Evolutionary conservation across 2,113 vertebrate genomes (phyloP).

Genomic region (Apteryx mantelli): DNA sequence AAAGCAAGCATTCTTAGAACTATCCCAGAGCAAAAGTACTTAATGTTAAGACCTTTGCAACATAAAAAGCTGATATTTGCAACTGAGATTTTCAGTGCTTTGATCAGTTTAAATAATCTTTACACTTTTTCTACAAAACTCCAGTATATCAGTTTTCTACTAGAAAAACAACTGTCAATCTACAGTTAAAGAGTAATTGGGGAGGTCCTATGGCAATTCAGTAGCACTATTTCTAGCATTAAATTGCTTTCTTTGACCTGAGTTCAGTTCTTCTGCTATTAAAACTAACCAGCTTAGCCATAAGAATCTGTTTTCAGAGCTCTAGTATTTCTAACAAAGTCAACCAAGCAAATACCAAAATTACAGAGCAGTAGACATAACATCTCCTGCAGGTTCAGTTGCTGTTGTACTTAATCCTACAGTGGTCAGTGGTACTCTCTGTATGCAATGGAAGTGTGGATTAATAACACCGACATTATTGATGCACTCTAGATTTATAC

Average conservation of each 20-base stretch:
- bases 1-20: background rate
- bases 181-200: background rate
- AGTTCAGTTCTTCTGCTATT: background rate
- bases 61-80: background rate
- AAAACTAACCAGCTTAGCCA: background rate
- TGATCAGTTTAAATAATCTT: background rate
- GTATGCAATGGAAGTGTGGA: background rate
- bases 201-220: background rate
- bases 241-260: background rate
- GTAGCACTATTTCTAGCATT: background rate
- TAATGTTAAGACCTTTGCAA: background rate
- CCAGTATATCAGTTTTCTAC: background rate
- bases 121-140: background rate
- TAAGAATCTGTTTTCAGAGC: background rate
- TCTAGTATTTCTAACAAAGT: background rate
- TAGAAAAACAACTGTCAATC: background rate
- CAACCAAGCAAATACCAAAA: background rate
- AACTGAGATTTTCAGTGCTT: background rate
- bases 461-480: background rate
- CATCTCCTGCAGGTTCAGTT: background rate
- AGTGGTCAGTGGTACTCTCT: background rate
- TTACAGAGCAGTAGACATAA: background rate
- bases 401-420: background rate
- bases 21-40: background rate
- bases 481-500: background rate